Evolutionary conservation across 2,888 invertebrate genomes (phyloP).

Genomic region (Luperina nickerlii): DNA sequence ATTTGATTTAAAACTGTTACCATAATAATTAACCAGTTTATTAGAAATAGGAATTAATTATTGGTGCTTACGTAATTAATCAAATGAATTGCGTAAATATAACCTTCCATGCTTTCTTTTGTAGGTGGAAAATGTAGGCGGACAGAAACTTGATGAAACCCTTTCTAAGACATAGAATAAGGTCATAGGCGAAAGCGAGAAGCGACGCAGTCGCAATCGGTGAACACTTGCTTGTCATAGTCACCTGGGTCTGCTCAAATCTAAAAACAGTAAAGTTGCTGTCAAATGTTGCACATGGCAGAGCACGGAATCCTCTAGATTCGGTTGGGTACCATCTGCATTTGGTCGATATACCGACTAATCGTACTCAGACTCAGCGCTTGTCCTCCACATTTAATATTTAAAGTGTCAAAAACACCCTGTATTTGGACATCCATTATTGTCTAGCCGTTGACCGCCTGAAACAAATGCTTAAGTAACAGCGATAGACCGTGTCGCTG

Average conservation of each 20-base stretch:
- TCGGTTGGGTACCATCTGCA: background rate
- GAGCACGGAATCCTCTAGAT: background rate
- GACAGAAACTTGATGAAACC: constrained; percentile 31
- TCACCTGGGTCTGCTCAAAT: background rate
- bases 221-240: background rate
- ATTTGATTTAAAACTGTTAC: background rate
- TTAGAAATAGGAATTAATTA: constrained; percentile 74
- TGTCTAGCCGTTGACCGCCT: no score
- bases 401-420: no score
- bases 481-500: background rate
- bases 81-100: constrained; percentile 72
- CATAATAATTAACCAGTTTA: constrained; percentile 22
- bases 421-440: no score
- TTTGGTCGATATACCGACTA: background rate
- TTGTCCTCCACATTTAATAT: background rate
- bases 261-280: no score
- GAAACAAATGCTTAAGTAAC: background rate
- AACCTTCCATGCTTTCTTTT: constrained; percentile 54
- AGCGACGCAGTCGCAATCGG: background rate
- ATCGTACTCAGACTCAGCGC: background rate
- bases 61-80: constrained; percentile 83
- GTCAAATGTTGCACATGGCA: background rate
- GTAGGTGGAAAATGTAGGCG: constrained; percentile 29
- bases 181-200: constrained; percentile 29
- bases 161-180: constrained; percentile 5